phyloP scores from a whole-genome alignment of 1,140 invertebrate genomes.

The Penaeus japonicus region DNA sequence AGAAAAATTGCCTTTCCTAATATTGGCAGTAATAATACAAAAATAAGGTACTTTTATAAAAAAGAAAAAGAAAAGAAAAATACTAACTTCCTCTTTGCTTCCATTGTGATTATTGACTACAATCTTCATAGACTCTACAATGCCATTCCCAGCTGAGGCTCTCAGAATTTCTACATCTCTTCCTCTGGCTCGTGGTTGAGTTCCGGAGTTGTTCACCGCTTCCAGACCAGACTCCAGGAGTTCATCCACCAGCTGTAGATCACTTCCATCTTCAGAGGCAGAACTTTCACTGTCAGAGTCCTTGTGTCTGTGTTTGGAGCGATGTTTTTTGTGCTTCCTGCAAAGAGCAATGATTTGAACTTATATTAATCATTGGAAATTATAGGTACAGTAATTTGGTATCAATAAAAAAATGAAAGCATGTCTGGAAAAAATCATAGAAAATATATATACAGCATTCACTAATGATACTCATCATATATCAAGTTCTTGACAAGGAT shows the following conservation, averaged over 20 bases:
- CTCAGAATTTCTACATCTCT: constrained; percentile 42
- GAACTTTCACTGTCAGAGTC: constrained; percentile 32
- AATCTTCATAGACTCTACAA: constrained; percentile 50
- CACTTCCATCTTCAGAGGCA: constrained; percentile 31
- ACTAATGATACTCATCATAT: too few relatives aligned
- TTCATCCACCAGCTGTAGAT: constrained; percentile 46
- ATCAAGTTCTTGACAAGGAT: too few relatives aligned
- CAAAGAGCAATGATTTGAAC: not conserved
- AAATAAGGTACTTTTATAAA: not conserved
- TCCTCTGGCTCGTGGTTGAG: not conserved
- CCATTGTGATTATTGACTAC: constrained; percentile 50
- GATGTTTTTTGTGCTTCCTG: constrained; percentile 50
- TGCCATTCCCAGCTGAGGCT: constrained; percentile 34
- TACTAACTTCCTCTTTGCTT: constrained; percentile 29
- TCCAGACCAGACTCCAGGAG: constrained; percentile 35
- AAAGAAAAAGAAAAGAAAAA: too few relatives aligned
- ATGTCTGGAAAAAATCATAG: not conserved
- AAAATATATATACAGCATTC: too few relatives aligned
- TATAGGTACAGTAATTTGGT: too few relatives aligned
- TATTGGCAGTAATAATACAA: not conserved
- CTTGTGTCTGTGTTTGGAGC: constrained; percentile 32
- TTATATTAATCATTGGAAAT: too few relatives aligned
- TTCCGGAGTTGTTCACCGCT: not conserved
- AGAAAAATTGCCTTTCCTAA: not conserved
- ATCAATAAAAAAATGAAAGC: too few relatives aligned